These are phyloP conservation scores for Hyperopisus bebe DNA, from an alignment of 2,113 vertebrate species.

Conservation along the genomic window DNA sequence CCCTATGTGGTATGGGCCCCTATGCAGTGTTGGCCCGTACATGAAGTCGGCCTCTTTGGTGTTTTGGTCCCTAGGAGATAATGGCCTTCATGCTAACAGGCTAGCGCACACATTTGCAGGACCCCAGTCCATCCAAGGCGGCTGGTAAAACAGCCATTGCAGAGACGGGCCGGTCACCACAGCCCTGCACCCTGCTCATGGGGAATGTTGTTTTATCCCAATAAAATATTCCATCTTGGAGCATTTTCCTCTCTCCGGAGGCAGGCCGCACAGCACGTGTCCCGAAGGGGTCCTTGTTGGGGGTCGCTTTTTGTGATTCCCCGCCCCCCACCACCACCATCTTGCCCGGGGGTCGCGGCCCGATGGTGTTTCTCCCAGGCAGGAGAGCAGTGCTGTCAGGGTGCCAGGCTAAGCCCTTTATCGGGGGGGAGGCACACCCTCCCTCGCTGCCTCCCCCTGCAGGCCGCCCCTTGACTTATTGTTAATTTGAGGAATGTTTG, in stretches of 20 bases:
- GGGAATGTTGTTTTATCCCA: neutral
- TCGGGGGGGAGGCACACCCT: neutral
- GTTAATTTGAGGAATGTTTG: constrained; percentile 86
- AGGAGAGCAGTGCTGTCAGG: constrained; percentile 50
- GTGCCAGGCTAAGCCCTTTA: constrained; percentile 48
- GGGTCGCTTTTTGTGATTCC: neutral
- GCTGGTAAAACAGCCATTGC: neutral
- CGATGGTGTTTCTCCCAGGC: neutral
- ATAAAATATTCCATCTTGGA: neutral
- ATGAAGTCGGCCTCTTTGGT: neutral
- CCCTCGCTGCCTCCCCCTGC: constrained; percentile 51
- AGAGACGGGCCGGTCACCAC: neutral
- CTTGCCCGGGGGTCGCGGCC: neutral
- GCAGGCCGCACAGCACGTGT: neutral
- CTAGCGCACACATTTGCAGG: neutral
- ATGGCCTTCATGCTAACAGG: neutral
- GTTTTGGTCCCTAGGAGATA: neutral
- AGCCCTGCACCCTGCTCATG: neutral
- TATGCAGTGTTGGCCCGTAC: neutral
- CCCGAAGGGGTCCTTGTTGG: neutral
- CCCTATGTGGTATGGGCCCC: neutral
- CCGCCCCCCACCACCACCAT: neutral
- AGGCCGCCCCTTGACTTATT: constrained; percentile 68
- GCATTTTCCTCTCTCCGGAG: constrained; percentile 12
- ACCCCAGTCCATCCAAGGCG: neutral